Conservation (phyloP, 2,888 invertebrate genomes). For the Arenicola marina region DNA sequence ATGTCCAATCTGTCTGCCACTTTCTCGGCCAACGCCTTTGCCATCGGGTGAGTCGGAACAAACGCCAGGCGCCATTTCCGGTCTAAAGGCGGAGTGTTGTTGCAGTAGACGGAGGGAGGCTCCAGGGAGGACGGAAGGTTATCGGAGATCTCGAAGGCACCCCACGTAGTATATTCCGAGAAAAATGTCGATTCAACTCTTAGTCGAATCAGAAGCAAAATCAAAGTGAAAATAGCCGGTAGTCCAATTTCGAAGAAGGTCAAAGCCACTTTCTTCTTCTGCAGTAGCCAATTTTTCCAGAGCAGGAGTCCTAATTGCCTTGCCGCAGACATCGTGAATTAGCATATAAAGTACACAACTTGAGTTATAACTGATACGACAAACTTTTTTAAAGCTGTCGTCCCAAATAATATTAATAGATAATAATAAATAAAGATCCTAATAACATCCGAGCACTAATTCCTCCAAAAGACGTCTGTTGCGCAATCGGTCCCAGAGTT, state of each 20-base stretch:
- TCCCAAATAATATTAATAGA: too few relatives aligned
- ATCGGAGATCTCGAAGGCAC: constrained; percentile 9
- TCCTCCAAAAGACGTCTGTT: too few relatives aligned
- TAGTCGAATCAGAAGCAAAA: constrained; percentile 74
- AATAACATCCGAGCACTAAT: too few relatives aligned
- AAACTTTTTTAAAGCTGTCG: too few relatives aligned
- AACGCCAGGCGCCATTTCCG: constrained; percentile 21
- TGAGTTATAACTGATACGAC: too few relatives aligned
- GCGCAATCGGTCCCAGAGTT: too few relatives aligned
- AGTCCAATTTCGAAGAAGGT: constrained; percentile 70
- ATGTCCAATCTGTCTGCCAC: constrained; percentile 18
- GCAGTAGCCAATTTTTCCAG: constrained; percentile 84
- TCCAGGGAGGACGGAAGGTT: background rate
- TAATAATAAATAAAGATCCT: too few relatives aligned
- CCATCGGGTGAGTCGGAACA: constrained; percentile 18
- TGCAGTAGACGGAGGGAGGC: background rate
- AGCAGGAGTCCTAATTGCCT: constrained; percentile 70
- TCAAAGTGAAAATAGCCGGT: constrained; percentile 58
- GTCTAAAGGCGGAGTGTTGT: background rate
- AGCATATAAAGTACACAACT: too few relatives aligned
- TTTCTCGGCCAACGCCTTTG: constrained; percentile 9
- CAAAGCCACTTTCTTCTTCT: constrained; percentile 74
- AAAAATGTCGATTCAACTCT: constrained; percentile 62
- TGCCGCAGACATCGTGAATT: constrained; percentile 2
- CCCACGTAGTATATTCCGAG: constrained; percentile 18